Conservation (phyloP, 64 coral and sea anemone species). For the Dendrophyllia cribrosa region DNA sequence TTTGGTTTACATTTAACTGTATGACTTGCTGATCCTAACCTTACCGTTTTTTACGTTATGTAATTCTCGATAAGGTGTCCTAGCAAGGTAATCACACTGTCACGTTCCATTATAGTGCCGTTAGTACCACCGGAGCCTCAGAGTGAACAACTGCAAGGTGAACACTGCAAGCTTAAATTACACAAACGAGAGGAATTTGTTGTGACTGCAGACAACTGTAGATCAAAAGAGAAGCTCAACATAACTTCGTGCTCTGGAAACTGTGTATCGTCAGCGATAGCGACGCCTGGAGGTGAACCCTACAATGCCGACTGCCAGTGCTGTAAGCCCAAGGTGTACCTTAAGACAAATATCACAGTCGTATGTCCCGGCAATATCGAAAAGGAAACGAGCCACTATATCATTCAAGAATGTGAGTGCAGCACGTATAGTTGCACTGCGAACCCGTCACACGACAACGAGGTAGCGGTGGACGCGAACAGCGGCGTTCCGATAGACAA, state of each 20-base stretch:
- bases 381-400: background rate
- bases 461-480: background rate
- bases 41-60: too few species aligned
- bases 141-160: background rate
- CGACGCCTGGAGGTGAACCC: background rate
- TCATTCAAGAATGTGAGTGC: constrained; percentile 36
- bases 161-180: background rate
- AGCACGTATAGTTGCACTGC: background rate
- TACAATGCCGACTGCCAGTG: constrained; percentile 21
- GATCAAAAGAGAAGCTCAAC: background rate
- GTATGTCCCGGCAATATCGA: background rate
- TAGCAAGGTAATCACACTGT: background rate
- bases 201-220: constrained; percentile 5
- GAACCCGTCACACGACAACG: background rate
- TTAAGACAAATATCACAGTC: background rate
- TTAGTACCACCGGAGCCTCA: background rate
- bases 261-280: constrained; percentile 15
- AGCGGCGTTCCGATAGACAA: background rate
- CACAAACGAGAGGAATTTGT: background rate
- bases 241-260: constrained; percentile 49
- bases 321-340: constrained; percentile 11
- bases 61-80: too few species aligned
- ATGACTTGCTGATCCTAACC: too few species aligned
- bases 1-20: too few species aligned
- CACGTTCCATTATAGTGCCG: background rate